Base-by-base conservation (phyloP, 1,140 invertebrate species). In the Nomia melanderi region DNA sequence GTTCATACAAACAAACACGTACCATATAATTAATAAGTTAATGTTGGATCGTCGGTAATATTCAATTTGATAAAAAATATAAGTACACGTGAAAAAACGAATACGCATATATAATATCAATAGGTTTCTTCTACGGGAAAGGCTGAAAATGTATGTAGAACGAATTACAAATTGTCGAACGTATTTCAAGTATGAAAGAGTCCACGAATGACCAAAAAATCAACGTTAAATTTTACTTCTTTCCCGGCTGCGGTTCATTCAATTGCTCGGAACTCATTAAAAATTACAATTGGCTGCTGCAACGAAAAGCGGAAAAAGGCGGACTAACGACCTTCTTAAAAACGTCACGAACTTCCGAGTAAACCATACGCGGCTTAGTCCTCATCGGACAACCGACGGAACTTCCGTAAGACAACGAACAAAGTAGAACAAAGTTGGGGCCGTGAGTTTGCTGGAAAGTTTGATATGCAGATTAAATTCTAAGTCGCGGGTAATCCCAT, bases 391-490 rank as follows among this genome's bases (percentile, higher is more conserved):
- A 23, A 47, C 57, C 39, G 11, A 14, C n/a, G 29, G 5, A 33
- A 44, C 25, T 44, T 17, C 3, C 67, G 5, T 1, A 17, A 66
- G 50, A 33, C 29, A 56, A 44, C 12, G 27, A 14, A 44, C 47
- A 36, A 17, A 14, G 54, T 12, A 36, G 44, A 17, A 25, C 7
- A 9, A 47, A 75, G 53, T 67, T 36, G 64, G 23, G 33, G 27
- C 39, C 17, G 39, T n/a, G 66, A 75, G 64, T 59, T 59, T 39
- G 23, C 17, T n/a, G 53, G 11, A 41, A 75, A 75, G 64, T 69
- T 75, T 75, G 41, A 75, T 69, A 69, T 59, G 54, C 73, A 59
- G 73, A 75, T 75, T 75, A 69, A 75, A 75, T 75, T 75, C 36
- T 36, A 69, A 65, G 64, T 47, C 17, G 17, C 23, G n/a, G 29